phyloP scores from a whole-genome alignment of 2,888 invertebrate species.

The Ochropleura leucogaster region DNA sequence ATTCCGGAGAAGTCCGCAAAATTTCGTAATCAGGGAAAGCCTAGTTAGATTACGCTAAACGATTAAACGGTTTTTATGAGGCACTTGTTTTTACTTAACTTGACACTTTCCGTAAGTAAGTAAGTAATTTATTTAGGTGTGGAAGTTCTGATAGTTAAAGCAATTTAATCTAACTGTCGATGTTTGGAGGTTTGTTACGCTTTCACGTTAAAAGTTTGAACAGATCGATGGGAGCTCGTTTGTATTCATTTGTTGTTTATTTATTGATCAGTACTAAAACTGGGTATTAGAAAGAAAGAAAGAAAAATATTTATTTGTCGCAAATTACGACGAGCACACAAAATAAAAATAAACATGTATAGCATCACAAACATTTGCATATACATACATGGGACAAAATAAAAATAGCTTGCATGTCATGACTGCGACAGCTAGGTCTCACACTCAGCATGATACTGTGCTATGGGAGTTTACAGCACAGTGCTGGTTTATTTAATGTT shows the following conservation, averaged over 20 bases:
- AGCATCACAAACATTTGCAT: no score
- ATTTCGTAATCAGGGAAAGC: no score
- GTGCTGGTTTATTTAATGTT: not conserved
- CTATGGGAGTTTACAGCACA: no score
- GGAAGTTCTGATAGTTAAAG: not conserved
- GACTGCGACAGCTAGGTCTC: no score
- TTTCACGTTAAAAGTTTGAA: not conserved
- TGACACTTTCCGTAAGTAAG: conserved; percentile 16
- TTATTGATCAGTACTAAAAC: not conserved
- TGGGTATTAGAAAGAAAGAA: no score
- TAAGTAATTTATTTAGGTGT: conserved; percentile 26
- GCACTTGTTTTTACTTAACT: conserved; percentile 38
- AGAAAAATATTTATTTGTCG: no score
- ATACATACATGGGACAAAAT: no score
- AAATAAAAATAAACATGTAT: no score
- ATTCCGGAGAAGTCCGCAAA: no score
- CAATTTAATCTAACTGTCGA: not conserved
- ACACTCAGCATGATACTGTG: no score
- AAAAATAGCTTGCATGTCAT: no score
- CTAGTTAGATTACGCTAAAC: conserved; percentile 23
- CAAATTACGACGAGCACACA: no score
- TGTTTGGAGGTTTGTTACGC: not conserved
- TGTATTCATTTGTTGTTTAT: not conserved
- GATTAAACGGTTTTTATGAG: conserved; percentile 49
- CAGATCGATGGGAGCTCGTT: not conserved